Evolutionary conservation across 2,113 vertebrate species (phyloP).

Genomic region (Protomyctophum bolini): DNA sequence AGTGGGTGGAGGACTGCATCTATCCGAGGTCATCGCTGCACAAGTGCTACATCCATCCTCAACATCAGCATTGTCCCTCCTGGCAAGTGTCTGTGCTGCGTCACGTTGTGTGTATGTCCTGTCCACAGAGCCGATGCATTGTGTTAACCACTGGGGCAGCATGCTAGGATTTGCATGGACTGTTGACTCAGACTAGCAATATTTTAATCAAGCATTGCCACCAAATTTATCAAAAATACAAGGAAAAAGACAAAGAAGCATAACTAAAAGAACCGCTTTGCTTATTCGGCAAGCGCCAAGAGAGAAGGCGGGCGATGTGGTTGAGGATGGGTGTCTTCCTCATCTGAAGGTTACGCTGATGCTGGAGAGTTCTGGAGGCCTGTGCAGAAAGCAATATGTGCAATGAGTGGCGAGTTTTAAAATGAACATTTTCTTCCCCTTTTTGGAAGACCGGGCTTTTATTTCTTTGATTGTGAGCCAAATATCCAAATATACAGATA

Average conservation of each 20-base stretch:
- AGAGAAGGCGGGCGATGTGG: conserved; percentile 64
- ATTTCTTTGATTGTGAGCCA: conserved; percentile 81
- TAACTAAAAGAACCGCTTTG: conserved; percentile 65
- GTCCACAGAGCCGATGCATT: conserved; percentile 76
- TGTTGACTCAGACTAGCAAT: conserved; percentile 85
- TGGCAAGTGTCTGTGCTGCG: conserved; percentile 53
- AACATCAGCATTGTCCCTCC: conserved; percentile 61
- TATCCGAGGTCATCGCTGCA: conserved; percentile 72
- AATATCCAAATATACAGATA: conserved; percentile 78
- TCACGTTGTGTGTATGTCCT: conserved; percentile 52
- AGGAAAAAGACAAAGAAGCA: conserved; percentile 61
- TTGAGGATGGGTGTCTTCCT: conserved; percentile 41
- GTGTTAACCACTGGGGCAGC: conserved; percentile 78
- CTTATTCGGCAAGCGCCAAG: conserved; percentile 60
- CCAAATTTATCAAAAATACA: conserved; percentile 72
- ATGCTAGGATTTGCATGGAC: conserved; percentile 80
- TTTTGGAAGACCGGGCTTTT: conserved; percentile 75
- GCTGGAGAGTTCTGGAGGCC: conserved; percentile 62
- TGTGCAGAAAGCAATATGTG: conserved; percentile 83
- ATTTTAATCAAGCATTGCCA: conserved; percentile 80
- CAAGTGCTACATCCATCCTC: conserved; percentile 70
- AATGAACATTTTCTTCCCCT: conserved; percentile 70
- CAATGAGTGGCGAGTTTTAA: conserved; percentile 72
- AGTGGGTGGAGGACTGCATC: conserved; percentile 45
- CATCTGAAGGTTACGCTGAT: conserved; percentile 57